phyloP scores from a whole-genome alignment of 2,888 invertebrate genomes.

The Stenodera caucasica region DNA sequence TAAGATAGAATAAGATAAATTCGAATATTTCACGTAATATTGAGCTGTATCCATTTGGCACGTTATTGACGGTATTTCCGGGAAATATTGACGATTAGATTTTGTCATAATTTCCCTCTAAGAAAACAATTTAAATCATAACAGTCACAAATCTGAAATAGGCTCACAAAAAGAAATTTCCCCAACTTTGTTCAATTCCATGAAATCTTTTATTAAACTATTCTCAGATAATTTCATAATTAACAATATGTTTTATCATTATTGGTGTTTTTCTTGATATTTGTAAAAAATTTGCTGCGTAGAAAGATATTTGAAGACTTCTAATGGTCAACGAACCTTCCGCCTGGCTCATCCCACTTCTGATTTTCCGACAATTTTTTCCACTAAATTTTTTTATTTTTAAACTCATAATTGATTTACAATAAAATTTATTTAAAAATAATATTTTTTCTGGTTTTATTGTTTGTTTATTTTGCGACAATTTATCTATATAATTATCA shows the following conservation, averaged over 20 bases:
- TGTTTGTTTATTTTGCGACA: conserved; percentile 2
- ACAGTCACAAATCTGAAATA: too few relatives aligned
- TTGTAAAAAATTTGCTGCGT: neutral
- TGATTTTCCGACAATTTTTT: neutral
- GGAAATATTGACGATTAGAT: conserved; percentile 22
- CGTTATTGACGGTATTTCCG: conserved; percentile 19
- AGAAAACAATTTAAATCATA: neutral
- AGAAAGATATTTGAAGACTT: neutral
- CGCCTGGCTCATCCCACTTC: neutral
- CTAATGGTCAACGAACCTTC: conserved; percentile 2
- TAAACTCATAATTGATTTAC: neutral
- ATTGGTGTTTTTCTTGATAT: neutral
- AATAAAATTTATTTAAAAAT: neutral
- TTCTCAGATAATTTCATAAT: neutral
- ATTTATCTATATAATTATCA: conserved; percentile 3
- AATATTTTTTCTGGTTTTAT: neutral
- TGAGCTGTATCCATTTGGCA: conserved; percentile 22
- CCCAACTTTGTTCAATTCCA: neutral
- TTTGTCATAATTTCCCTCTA: conserved; percentile 14
- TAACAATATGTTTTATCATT: neutral
- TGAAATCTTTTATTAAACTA: neutral
- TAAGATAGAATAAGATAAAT: conserved; percentile 11
- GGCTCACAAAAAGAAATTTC: neutral
- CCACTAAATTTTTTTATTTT: neutral
- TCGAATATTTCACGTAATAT: conserved; percentile 13